Base-by-base conservation (phyloP, 2,888 invertebrate genomes). In the Spialia ferax region DNA sequence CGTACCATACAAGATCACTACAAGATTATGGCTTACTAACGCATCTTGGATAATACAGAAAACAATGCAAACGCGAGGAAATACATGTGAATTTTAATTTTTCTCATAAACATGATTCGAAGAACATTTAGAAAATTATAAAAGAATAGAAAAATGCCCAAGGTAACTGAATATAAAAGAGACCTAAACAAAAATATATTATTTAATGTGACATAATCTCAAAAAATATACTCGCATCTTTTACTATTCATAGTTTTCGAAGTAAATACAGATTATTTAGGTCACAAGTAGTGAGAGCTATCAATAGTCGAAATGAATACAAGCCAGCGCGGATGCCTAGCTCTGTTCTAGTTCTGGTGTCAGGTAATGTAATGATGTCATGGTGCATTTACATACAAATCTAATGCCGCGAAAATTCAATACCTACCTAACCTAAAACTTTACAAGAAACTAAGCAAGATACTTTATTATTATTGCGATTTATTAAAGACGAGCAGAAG, bases 191-290 rank as follows among this genome's bases (percentile, higher is more conserved):
- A 35, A 35, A 10, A 35, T 35, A 13, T n/a, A 38, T 38, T 38
- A 38, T 38, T 38, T n/a, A n/a, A 38, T n/a, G 3, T 38, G 38
- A 38, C 38, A 38, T 38, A n/a, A n/a, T 38, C 13, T 13, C 38
- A 38, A 38, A 38, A 38, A 38, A 38, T 38, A 38, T 38, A 38
- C 38, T 38, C 38, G 38, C n/a, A n/a, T 13, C n/a, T 38, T 38
- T n/a, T 38, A n/a, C 38, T 38, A 38, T 38, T 35, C 35, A 35
- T 35, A 35, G 35, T 35, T 11, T 11, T 35, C 6, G 35, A 35
- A 35, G 35, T 11, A 35, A 35, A 35, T n/a, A n/a, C 11, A 35
- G 10, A 35, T 35, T 35, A 35, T 35, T 35, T 35, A 10, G 32
- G 32, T 35, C 32, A 35, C 10, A 35, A 35, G 32, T 35, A 35